Conservation (phyloP, 2,888 invertebrate species). For the Torymus tubicola region DNA sequence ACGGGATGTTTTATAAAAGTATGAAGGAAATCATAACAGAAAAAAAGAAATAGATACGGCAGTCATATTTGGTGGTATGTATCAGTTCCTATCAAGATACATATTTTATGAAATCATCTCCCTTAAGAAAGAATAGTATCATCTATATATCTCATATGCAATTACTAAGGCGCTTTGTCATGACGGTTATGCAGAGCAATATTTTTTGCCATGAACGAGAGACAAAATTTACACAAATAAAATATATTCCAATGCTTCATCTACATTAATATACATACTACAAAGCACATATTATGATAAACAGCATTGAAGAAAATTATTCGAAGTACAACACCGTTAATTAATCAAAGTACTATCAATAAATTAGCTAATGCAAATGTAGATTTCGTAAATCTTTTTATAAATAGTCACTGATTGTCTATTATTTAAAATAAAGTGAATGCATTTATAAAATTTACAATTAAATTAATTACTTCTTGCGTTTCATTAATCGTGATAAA, state of each 20-base stretch:
- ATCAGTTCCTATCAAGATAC: conserved; percentile 68
- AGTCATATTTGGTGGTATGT: conserved; percentile 59
- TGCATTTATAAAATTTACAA: conserved; percentile 38
- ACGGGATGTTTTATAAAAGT: conserved; percentile 67
- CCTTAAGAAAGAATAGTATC: conserved; percentile 43
- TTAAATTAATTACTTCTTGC: conserved; percentile 12
- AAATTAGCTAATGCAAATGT: conserved; percentile 22
- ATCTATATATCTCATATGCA: conserved; percentile 39
- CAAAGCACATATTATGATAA: conserved; percentile 34
- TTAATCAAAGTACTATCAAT: conserved; percentile 34
- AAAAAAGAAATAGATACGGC: conserved; percentile 24
- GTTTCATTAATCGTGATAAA: conserved; percentile 28
- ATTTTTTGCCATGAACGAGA: conserved; percentile 53
- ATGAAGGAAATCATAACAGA: conserved; percentile 13
- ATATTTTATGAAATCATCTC: conserved; percentile 62
- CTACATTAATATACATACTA: conserved; percentile 37
- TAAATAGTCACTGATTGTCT: not conserved
- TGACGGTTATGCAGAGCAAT: conserved; percentile 47
- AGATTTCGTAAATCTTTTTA: conserved; percentile 29
- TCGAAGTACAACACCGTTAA: conserved; percentile 50
- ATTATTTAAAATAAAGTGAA: conserved; percentile 14
- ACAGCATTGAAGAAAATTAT: conserved; percentile 37
- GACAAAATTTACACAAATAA: conserved; percentile 47
- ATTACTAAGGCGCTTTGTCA: conserved; percentile 46
- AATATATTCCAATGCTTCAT: conserved; percentile 38